Base-by-base conservation (phyloP, 2,113 vertebrate species). In the Cranoglanis bouderius region DNA sequence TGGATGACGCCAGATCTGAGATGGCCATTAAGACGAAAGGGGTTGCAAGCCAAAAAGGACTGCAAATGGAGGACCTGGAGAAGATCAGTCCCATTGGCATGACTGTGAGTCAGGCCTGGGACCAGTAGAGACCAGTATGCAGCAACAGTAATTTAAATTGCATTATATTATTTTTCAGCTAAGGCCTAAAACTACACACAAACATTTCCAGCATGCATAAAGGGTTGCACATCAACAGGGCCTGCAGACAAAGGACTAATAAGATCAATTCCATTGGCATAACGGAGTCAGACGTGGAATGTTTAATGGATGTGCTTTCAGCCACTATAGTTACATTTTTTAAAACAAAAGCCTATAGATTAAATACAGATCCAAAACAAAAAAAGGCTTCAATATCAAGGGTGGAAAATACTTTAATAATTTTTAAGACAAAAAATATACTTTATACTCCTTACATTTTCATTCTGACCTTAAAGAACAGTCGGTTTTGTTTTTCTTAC, bases 61-160 rank as follows among this genome's bases (percentile, higher is more conserved):
- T 90, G 46, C 89, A 85, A 10, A 87, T 75, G 21, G 43, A 93
- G 51, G 86, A 91, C 10, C 88, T 90, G 3, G 57, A 92, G 8
- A 94, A 90, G 88, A 92, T 89, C 1, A 92, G 92, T 32, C 91
- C 94, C 1, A 46, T 85, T n/a, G 92, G 85, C 38, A 87, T 89
- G 43, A 93, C 93, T 32, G 92, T 94, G 4, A 92, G 94, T 90
- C 95, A 95, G 77, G 95, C 95, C 0, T 96, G 96, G 95, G 94
- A 95, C 43, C 84, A 90, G 43, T 91, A 90, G 87, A 40, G 55
- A 29, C 35, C 21, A 35, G 38, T 24, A 24, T 18, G 4, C 49
- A 29, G 43, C 51, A 80, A 57, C 12, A n/a, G 14, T 26, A 46
- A 13, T 72, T 53, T 38, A 21, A 74, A 38, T 4, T 55, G 16